These are phyloP conservation scores for Diachasma alloeum DNA, from an alignment of 1,140 invertebrate genomes.

Conservation along the genomic window DNA sequence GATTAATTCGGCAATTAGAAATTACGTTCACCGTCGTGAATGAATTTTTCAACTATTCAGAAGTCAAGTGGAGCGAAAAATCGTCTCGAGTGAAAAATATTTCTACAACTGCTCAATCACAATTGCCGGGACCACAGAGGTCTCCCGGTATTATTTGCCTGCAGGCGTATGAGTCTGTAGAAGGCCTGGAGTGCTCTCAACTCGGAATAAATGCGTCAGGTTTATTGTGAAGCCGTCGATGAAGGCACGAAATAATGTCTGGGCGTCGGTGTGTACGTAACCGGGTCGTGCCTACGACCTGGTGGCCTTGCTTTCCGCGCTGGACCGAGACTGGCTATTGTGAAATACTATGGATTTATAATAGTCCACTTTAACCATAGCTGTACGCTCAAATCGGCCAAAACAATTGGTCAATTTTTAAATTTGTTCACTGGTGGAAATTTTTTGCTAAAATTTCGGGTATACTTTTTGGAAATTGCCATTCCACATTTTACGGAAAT, in stretches of 20 bases:
- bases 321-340: conserved; percentile 42
- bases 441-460: no score
- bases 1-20: background rate
- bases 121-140: no score
- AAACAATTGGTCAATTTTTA: background rate
- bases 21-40: background rate
- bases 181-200: no score
- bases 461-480: no score
- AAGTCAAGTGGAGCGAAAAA: no score
- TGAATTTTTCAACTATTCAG: no score
- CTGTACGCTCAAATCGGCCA: background rate
- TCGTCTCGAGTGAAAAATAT: no score
- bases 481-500: no score
- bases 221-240: no score
- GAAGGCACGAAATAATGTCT: background rate
- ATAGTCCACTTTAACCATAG: background rate
- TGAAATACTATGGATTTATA: background rate
- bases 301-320: conserved; percentile 48
- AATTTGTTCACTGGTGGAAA: background rate
- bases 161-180: background rate
- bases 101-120: no score
- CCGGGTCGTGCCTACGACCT: conserved; percentile 45
- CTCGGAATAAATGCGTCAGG: no score
- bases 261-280: conserved; percentile 22
- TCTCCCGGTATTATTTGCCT: background rate